Evolutionary conservation across 2,797 vertebrate species (phyloP), one percentile per base, ranked within the genome.

Genomic region (Synaphobranchus kaupii): DNA sequence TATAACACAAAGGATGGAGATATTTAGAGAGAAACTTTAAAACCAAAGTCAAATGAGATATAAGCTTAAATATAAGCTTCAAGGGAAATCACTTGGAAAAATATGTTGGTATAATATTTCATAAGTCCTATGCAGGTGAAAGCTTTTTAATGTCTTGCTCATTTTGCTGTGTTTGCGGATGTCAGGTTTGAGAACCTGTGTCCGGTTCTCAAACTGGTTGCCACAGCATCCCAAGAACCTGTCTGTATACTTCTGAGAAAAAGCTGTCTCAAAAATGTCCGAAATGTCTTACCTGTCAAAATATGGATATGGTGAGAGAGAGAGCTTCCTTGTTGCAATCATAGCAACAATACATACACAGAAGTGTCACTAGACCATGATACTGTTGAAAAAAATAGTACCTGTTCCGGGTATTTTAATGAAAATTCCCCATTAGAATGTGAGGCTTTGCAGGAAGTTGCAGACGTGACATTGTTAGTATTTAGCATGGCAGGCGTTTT

Each of bases 401-500:
- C 68, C 28, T 25, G 68, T 31, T 31, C n/a, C n/a, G 8, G 68
- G 8, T 2, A 34, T 71, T 31, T 15, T 22, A 68, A n/a, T 68
- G 63, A 68, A 3, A 71, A 34, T 88, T 34, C 60, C 60, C 22
- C 60, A 22, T 7, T n/a, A 68, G n/a, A 71, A 22, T 31, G 66
- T 12, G 66, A 71, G 0, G n/a, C 86, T 86, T 81, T 84, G 85
- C 56, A 89, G 25, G 25, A 25, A 84, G 58, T 73, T 83, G 78
- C 28, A 86, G 88, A 90, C 76, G 31, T 89, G 89, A 89, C 87
- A 88, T 87, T 84, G 89, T 86, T 89, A 20, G 6, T n/a, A 63
- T 80, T 52, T 82, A 87, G 88, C 90, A 92, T 87, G 78, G 58
- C 58, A 80, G 85, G 63, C 87, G 86, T 34, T 66, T 63, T 6